These are phyloP conservation scores for Danio albolineatus DNA, from an alignment of 2,797 vertebrate species.

Conservation along the genomic window DNA sequence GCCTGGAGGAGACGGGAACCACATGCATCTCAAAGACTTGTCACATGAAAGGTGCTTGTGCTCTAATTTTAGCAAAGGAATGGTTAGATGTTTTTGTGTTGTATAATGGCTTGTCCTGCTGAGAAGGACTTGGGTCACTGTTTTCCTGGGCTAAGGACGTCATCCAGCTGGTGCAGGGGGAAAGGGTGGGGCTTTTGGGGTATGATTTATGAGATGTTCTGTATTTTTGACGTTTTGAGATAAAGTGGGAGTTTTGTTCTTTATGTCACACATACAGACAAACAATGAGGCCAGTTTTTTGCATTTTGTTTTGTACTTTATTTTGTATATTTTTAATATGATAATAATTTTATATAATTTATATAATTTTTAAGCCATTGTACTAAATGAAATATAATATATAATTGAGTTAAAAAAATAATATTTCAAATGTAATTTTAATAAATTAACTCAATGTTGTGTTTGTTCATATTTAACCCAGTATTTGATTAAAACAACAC, in stretches of 20 bases:
- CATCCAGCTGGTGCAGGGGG: slow-evolving; percentile 55
- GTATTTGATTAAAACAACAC: too few species aligned
- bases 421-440: too few species aligned
- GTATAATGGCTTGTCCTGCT: slow-evolving; percentile 9
- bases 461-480: too few species aligned
- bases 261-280: not conserved
- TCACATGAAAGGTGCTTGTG: slow-evolving; percentile 2
- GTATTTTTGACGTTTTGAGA: not conserved
- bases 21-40: slow-evolving; percentile 1
- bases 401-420: too few species aligned
- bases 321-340: not conserved
- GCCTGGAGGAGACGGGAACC: not conserved
- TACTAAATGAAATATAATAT: too few species aligned
- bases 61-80: slow-evolving; percentile 3
- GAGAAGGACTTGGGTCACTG: slow-evolving; percentile 44
- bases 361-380: too few species aligned
- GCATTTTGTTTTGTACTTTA: too few species aligned
- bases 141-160: slow-evolving; percentile 38
- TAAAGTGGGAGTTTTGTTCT: not conserved
- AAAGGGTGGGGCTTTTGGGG: slow-evolving; percentile 32
- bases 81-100: slow-evolving; percentile 6
- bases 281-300: not conserved
- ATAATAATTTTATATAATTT: not conserved
- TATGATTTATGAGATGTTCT: slow-evolving; percentile 45
- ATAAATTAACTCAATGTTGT: too few species aligned